Base-by-base conservation (phyloP, 2,888 invertebrate genomes). In the Chloromyia formosa region DNA sequence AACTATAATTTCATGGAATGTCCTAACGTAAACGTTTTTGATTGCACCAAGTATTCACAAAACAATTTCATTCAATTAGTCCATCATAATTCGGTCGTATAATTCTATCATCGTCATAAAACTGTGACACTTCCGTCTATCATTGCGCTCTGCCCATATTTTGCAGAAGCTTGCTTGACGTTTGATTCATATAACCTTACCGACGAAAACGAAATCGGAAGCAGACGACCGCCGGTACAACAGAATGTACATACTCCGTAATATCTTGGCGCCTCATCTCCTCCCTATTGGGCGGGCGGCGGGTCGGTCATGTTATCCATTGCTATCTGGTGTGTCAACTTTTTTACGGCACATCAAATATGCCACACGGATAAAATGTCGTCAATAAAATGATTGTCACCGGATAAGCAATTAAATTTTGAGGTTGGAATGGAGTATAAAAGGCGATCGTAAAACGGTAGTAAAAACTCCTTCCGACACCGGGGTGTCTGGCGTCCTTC, bases 381-480 rank as follows among this genome's bases (percentile, higher is more conserved):
- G 76, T 78, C 82, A 82, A 82, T 82, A 80, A 81, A 83, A 84
- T 84, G 82, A 82, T 84, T 84, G 84, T 85, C 84, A 84, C 84
- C 84, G 84, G 84, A 83, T 85, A 84, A 84, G 84, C 84, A 84
- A 84, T 84, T 85, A 85, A 84, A 84, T 84, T 71, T 71, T 84
- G 84, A 84, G 83, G 84, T 84, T 85, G 74, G 74, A 76, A 73
- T 73, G 64, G 71, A 83, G 84, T 84, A 84, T 71, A 71, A 71
- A 85, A 84, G 81, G 82, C 79, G 80, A 80, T 80, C 84, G 83
- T 84, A 85, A 84, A 84, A 85, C 80, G 80, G 79, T 80, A 80
- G 83, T 85, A 84, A 85, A 71, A 84, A 78, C 68, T 77, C 75
- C 74, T 74, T 74, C 74, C 64, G 27, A 64, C 40, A 54, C 62